A percentile compares a stretch with the other conserved stretches of the same genome.
phyloP scores from a whole-genome alignment of 2,113 vertebrate species.

The Crypturellus undulatus region DNA sequence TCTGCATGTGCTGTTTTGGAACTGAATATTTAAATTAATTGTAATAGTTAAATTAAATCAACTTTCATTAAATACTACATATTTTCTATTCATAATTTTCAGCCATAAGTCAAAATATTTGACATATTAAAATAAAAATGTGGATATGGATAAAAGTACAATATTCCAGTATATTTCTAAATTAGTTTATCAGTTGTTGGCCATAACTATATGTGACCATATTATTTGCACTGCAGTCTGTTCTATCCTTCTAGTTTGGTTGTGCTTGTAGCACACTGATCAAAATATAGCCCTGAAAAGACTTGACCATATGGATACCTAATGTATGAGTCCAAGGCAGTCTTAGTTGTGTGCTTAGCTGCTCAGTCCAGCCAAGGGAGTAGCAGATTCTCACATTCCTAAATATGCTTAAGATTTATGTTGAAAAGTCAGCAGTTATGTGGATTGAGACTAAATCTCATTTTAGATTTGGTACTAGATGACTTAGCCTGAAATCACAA shows the following conservation, averaged over 20 bases:
- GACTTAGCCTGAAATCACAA: background rate
- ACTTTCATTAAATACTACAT: background rate
- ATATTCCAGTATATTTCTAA: background rate
- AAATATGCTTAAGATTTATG: background rate
- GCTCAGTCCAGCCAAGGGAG: background rate
- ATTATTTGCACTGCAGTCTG: background rate
- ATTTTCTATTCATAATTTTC: background rate
- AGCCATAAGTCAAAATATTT: background rate
- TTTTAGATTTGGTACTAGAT: background rate
- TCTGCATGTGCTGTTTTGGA: background rate
- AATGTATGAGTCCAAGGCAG: background rate
- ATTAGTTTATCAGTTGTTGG: background rate
- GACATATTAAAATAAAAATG: background rate
- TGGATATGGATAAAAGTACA: background rate
- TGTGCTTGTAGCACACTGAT: background rate
- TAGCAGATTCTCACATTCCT: background rate
- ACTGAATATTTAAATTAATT: background rate
- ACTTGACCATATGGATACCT: background rate
- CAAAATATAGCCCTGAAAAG: background rate
- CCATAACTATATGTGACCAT: no score
- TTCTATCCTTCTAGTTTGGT: background rate
- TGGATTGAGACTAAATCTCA: background rate
- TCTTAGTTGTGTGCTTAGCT: background rate
- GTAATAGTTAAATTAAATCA: background rate
- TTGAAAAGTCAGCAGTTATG: background rate